These are phyloP conservation scores for Stomorhina lunata DNA, from an alignment of 2,888 invertebrate species.

Conservation along the genomic window DNA sequence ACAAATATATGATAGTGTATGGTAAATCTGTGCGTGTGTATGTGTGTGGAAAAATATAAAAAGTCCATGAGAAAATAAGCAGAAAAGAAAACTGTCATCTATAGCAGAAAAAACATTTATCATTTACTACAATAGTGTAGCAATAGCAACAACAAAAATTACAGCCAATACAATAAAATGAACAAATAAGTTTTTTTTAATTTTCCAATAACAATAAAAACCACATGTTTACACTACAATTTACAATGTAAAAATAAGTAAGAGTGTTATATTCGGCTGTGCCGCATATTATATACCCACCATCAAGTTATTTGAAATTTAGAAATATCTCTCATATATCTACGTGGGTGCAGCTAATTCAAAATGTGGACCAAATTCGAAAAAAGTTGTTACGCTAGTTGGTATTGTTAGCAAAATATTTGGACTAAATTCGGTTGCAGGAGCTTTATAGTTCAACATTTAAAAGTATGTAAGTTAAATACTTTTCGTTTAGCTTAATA, in stretches of 20 bases:
- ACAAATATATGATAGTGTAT: neutral
- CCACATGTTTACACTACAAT: conserved; percentile 60
- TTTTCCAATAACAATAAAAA: conserved; percentile 55
- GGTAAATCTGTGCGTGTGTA: neutral
- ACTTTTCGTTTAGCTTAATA: too few species aligned
- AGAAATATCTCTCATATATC: too few species aligned
- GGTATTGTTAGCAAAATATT: too few species aligned
- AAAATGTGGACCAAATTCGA: too few species aligned
- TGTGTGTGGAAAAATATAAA: neutral
- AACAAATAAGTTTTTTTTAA: conserved; percentile 5
- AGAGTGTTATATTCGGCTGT: neutral
- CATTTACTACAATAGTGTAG: conserved; percentile 26
- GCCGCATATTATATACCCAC: neutral
- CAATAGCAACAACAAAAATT: neutral
- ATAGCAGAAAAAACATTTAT: conserved; percentile 47
- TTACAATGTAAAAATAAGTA: conserved; percentile 1
- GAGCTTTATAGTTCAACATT: too few species aligned
- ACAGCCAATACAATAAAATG: neutral
- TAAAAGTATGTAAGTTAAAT: too few species aligned
- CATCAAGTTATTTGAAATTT: conserved; percentile 24
- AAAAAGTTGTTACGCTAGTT: too few species aligned
- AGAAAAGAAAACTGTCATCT: neutral
- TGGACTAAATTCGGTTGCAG: too few species aligned
- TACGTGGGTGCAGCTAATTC: too few species aligned
- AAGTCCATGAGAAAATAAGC: neutral